A percentile compares a stretch with the other conserved stretches of the same genome.
These are phyloP conservation scores for Sebastes steindachneri DNA, from an alignment of 2,797 vertebrate genomes.

Conservation along the genomic window DNA sequence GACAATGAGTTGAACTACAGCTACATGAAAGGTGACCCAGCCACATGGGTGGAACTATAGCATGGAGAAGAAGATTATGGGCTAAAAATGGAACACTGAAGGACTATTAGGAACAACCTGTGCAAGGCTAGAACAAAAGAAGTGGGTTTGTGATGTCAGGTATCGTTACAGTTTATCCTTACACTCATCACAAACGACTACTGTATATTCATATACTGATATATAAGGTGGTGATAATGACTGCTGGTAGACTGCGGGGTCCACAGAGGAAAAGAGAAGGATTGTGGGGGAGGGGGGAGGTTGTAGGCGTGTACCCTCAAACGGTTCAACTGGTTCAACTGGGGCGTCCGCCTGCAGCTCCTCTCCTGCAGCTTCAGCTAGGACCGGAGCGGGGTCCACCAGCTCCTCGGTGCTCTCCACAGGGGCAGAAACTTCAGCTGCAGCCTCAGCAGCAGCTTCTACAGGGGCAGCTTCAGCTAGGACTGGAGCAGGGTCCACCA, in stretches of 20 bases:
- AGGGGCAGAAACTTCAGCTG: neutral
- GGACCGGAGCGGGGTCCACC: no score
- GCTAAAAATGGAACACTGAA: neutral
- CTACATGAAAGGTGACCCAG: neutral
- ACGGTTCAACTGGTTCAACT: slow-evolving; percentile 50
- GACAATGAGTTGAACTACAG: neutral
- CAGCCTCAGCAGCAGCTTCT: neutral
- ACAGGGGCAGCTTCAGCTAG: neutral
- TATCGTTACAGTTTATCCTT: slow-evolving; percentile 46
- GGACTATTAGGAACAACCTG: slow-evolving; percentile 4
- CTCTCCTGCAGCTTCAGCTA: slow-evolving; percentile 46
- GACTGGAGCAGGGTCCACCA: no score
- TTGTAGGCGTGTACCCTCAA: slow-evolving; percentile 72
- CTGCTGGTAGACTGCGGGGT: slow-evolving; percentile 46
- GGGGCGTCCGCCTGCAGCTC: slow-evolving; percentile 66
- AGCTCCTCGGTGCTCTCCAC: neutral
- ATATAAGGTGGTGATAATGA: slow-evolving; percentile 4
- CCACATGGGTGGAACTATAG: neutral
- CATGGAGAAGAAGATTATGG: neutral
- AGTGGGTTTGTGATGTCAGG: slow-evolving; percentile 35
- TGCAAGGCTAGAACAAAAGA: slow-evolving; percentile 8
- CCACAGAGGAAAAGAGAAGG: slow-evolving; percentile 60
- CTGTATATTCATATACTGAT: neutral
- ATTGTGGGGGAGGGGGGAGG: slow-evolving; percentile 36
- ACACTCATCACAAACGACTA: slow-evolving; percentile 26